Base-by-base conservation (phyloP, 1,140 invertebrate species). In the Aphelinus certus region DNA sequence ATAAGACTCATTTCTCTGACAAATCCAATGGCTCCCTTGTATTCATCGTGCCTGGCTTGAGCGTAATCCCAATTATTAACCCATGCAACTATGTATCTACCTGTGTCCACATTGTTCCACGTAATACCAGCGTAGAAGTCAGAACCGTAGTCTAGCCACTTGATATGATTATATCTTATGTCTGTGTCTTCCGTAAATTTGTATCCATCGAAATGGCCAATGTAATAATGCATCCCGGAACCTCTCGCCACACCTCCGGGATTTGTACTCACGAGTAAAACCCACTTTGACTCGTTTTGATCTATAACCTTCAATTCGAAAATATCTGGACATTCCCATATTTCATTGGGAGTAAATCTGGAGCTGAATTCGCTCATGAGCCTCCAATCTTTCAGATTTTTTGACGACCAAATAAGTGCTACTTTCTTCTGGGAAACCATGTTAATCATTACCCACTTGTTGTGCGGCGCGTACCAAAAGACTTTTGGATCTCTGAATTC, bases 91-190 rank as follows among this genome's bases (percentile, higher is more conserved):
- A 73, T 43, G 3, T 10, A 55, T 46, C 71, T 7, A 7, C 26
- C 10, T 5, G 3, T 5, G 6, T 7, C 9, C 2, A 26, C 51
- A 46, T 73, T 73, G 51, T 73, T 63, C 60, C 62, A 73, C 3
- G 71, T 55, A 26, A 65, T 53, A 53, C 61, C 71, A 2, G 71
- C 71, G 57, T 73, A 73, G n/a, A 56, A 64, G 10, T 73, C 71
- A 47, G 62, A 73, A 3, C 71, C 71, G 9, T 2, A 64, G 43
- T 73, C 71, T 9, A 73, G 42, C 71, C 71, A 65, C 47, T 26
- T 64, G 51, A 65, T 47, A 4, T 26, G 6, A 4, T 6, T 7
- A 26, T 26, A 26, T 26, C 26, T 26, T 26, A 26, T 26, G 6
- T 60, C 3, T 9, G 6, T 26, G 26, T 9, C 3, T 3, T 26